Evolutionary conservation across 2,113 vertebrate species (phyloP), one percentile per base, ranked within the genome.

Genomic region (Grantiella picta): DNA sequence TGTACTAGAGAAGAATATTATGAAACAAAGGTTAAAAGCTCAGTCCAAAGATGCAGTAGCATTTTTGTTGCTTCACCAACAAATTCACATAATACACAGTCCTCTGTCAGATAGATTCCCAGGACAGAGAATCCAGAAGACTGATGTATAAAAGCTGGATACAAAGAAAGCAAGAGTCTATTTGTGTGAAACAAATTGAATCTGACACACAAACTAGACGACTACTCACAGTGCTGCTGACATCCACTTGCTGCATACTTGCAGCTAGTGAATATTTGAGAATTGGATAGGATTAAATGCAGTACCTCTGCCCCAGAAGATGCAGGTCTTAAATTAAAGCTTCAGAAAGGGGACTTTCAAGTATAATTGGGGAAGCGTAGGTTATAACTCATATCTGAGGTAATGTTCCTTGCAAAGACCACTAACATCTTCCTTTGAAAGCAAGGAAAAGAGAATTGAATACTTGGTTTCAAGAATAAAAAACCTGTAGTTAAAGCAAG

Each of bases 121-220:
- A 66, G 42, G 75, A 70, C 38, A 92, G 15, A 28, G 38, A 92
- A 44, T 90, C 52, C 36, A 70, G 50, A 65, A 77, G 59, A 16
- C 20, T 86, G 20, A 77, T 71, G 75, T 92, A 49, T 71, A 75
- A 76, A 93, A 83, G 15, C 22, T 69, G 59, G 5, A 36, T 89
- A 9, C 12, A 49, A 73, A 63, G 38, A 93, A 78, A 66, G 11
- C 8, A 53, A 57, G 11, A 16, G 14, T 61, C 13, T 88, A 6
- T 90, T 79, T 92, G 12, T 76, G 27, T n/a, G 93, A 95, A 96
- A 66, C n/a, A 35, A 76, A 65, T 81, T 66, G 69, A 82, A 56
- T 77, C 20, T 82, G 68, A 76, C 9, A 8, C 69, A 17, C 21
- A 38, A 52, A 82, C 52, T 47, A 60, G 19, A 70, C 31, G 17